Evolutionary conservation across 2,797 vertebrate genomes (phyloP), one percentile per base, ranked within the genome.

Genomic region (Molossus molossus): DNA sequence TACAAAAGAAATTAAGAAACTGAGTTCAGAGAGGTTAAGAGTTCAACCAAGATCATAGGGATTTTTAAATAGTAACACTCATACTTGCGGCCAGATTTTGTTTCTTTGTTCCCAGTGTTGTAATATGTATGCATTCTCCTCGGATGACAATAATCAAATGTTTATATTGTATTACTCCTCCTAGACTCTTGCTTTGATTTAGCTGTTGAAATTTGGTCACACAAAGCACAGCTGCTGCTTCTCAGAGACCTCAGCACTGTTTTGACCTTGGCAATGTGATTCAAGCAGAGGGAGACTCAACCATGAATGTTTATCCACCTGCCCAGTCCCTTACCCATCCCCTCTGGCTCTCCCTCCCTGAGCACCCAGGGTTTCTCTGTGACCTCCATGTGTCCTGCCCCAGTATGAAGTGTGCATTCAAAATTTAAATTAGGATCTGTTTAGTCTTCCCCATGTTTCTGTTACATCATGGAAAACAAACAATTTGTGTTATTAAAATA

Each of bases 181-280:
- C 27, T 27, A 33, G 29, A 29, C 17, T 21, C 69, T 81, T 88
- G 57, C 57, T 96, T 93, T 97, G 62, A 94, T 75, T 93, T 69
- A 62, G 37, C 25, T 81, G 13, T 75, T 95, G 85, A 96, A 62
- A 90, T 73, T 37, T 62, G 57, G 73, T 37, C 65, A 90, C 60
- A 79, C 15, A 81, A 84, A 88, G 29, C 82, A 67, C 60, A 94
- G 95, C 90, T 95, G 87, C 81, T 85, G 45, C 18, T 69, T 82
- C n/a, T 55, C 80, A 90, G 57, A 91, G 65, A 69, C 57, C 20
- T 75, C 23, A 20, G 48, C 33, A 86, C 64, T 33, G 65, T 89
- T 91, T 33, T 96, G 76, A 96, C 64, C 50, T 89, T 91, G 45
- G 20, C 83, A 73, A n/a, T 79, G 57, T 93, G 60, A 90, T 45